Conservation (phyloP, 2,888 invertebrate species). For the Steinernema scapterisci region DNA sequence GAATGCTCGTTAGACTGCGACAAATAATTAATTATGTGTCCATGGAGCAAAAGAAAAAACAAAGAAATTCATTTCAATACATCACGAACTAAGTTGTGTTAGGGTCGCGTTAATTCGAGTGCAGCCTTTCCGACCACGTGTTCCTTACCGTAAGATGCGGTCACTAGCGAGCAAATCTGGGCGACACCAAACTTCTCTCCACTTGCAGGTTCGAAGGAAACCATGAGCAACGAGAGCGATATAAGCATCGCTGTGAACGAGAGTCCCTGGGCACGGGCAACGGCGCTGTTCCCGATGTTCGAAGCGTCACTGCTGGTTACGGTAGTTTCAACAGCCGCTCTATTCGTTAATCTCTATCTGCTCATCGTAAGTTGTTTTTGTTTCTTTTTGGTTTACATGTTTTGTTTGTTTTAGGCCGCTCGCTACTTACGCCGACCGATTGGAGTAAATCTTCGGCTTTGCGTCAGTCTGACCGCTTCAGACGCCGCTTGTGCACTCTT, state of each 20-base stretch:
- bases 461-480: constrained; percentile 58
- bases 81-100: neutral
- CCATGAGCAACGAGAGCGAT: constrained; percentile 21
- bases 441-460: constrained; percentile 60
- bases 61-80: constrained; percentile 16
- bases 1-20: constrained; percentile 3
- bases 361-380: constrained; percentile 47
- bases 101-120: neutral
- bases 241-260: neutral
- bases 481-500: constrained; percentile 60
- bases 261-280: constrained; percentile 20
- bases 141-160: neutral
- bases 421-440: constrained; percentile 59
- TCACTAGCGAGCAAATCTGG: neutral
- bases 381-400: neutral
- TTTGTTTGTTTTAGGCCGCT: constrained; percentile 52
- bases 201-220: neutral
- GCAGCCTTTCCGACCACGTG: neutral
- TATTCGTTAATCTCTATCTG: constrained; percentile 60
- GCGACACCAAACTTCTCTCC: neutral
- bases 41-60: constrained; percentile 8
- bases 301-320: constrained; percentile 54
- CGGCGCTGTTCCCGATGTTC: constrained; percentile 38
- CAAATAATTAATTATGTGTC: constrained; percentile 26
- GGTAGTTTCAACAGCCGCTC: constrained; percentile 50